A percentile compares a stretch with the other conserved stretches of the same genome.
phyloP scores from a whole-genome alignment of 1,140 invertebrate genomes.

The Sitobion miscanthi region DNA sequence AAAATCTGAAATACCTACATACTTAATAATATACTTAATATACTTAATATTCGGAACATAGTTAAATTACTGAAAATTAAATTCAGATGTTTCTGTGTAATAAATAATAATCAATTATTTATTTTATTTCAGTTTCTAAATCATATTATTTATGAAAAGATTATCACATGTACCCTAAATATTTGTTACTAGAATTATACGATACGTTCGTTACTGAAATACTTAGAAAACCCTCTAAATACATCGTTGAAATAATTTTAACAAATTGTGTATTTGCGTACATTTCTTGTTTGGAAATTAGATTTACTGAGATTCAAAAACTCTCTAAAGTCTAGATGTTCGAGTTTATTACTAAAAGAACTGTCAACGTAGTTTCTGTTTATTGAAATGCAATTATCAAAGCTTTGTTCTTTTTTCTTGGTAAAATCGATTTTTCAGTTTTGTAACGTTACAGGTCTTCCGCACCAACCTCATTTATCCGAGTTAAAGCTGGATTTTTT shows the following conservation, averaged over 20 bases:
- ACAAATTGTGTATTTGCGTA: not conserved
- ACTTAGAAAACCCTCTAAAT: not conserved
- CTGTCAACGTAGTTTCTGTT: not conserved
- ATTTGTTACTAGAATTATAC: not conserved
- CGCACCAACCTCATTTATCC: not conserved
- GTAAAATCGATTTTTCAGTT: not conserved
- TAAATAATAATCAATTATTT: not conserved
- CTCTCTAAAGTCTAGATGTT: not conserved
- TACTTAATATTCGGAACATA: not conserved
- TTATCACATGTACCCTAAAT: not conserved
- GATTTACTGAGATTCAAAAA: not conserved
- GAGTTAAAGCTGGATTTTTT: not conserved
- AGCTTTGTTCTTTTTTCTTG: not conserved
- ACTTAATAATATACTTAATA: not conserved
- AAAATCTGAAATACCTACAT: not conserved
- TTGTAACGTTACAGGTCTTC: not conserved
- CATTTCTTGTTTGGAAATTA: not conserved
- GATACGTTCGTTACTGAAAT: not conserved
- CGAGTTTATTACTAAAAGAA: not conserved
- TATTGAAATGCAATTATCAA: constrained; percentile 14
- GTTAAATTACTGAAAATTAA: not conserved
- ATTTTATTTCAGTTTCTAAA: not conserved
- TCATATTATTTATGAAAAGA: not conserved
- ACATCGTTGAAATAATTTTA: not conserved
- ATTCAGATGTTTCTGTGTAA: not conserved